Evolutionary conservation across 2,888 invertebrate genomes (phyloP).

Genomic region (Listrodromus nycthemerus): DNA sequence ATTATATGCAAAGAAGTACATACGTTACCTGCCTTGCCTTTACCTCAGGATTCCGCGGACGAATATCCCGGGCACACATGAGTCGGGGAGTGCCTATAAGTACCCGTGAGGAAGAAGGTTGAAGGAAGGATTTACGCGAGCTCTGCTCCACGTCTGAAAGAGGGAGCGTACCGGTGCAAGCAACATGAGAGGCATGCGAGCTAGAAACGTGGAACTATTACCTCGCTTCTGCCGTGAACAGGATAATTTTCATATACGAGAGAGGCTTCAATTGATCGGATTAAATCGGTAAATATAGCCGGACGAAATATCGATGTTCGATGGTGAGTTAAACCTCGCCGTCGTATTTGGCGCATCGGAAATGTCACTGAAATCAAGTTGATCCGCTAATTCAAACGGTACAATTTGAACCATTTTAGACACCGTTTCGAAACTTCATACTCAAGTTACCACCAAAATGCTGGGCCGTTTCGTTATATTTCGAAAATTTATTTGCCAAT

Average conservation of each 20-base stretch:
- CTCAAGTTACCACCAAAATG: neutral
- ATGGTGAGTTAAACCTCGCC: neutral
- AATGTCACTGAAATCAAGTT: neutral
- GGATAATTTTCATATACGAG: slow-evolving; percentile 17
- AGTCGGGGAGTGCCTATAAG: slow-evolving; percentile 49
- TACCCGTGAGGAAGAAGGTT: slow-evolving; percentile 42
- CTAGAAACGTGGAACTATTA: slow-evolving; percentile 14
- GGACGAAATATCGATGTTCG: neutral
- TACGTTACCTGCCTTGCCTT: slow-evolving; percentile 68
- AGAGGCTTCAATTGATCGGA: slow-evolving; percentile 20
- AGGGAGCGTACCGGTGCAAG: slow-evolving; percentile 22
- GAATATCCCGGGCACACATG: slow-evolving; percentile 61
- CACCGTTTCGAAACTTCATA: neutral
- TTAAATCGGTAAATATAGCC: slow-evolving; percentile 22
- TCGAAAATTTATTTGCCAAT: too few species aligned
- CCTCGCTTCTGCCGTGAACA: neutral
- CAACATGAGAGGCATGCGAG: slow-evolving; percentile 45
- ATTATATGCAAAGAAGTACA: slow-evolving; percentile 83
- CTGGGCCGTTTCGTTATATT: neutral
- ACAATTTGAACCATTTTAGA: neutral
- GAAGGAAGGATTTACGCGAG: slow-evolving; percentile 61
- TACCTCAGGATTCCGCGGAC: slow-evolving; percentile 57
- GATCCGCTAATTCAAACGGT: neutral
- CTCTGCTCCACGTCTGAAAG: slow-evolving; percentile 31
- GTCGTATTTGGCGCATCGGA: neutral